Evolutionary conservation across 2,797 vertebrate species (phyloP), one percentile per base, ranked within the genome.

Genomic region (Chlorospingus flavigularis): DNA sequence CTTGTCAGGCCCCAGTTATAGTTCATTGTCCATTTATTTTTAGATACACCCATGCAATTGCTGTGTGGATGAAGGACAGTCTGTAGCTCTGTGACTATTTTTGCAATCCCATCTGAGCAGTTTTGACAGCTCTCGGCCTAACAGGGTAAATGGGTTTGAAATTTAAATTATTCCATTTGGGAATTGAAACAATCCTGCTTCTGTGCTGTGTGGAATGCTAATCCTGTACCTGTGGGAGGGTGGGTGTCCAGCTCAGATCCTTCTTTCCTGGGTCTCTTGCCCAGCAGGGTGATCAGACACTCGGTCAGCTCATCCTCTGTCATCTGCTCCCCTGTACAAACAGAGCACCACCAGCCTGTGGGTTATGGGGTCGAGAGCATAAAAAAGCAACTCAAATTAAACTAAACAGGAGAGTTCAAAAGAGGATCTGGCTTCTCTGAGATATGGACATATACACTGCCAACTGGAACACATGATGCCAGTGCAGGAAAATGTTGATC

Each of bases 301-400:
- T 98, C 97, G 1, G 89, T 93, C 96, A 99, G 92, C 94, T 99
- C 99, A 0, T 99, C 98, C 84, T 98, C 98, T 0, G 98, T 99
- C 98, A 99, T 99, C 80, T 93, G 97, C 94, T 99, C 99, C 48
- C 99, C 99, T 99, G 96, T 25, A 33, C 25, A 18, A n/a, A 6
- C 3, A 55, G 70, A 92, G 39, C 3, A 24, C 66, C 68, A 76
- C 4, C 43, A 26, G 33, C 21, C 17, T 3, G 2, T 50, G 47
- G 68, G 30, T 84, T 65, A 47, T 3, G 10, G 45, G n/a, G 37
- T 40, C 0, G 0, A 58, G 45, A 51, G 33, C 68, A 74, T 53
- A 53, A 85, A 82, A 37, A 63, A 77, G 21, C 57, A 62, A 8
- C 14, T 71, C 4, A 1, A 73, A 33, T 13, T n/a, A 33, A 72